phyloP scores from a whole-genome alignment of 2,113 vertebrate genomes.

The Atractosteus spatula region DNA sequence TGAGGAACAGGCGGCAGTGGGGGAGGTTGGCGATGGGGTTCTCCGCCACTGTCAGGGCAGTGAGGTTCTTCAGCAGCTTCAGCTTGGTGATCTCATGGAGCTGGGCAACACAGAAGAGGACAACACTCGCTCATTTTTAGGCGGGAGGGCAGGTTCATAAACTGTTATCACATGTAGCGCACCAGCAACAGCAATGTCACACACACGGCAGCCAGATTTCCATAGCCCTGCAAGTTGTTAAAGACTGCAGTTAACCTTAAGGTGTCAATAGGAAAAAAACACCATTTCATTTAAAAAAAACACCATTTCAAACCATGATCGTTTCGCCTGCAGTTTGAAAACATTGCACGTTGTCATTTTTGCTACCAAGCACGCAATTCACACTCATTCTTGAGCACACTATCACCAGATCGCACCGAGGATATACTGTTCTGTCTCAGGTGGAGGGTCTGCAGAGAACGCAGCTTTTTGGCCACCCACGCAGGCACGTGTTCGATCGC shows the following conservation, averaged over 20 bases:
- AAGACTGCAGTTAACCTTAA: too few species aligned
- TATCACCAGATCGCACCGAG: constrained; percentile 59
- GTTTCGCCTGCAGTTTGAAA: too few species aligned
- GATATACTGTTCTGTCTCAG: constrained; percentile 72
- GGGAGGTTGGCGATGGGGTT: constrained; percentile 73
- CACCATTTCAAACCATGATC: too few species aligned
- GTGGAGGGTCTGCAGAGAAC: constrained; percentile 66
- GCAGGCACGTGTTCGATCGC: constrained; percentile 75
- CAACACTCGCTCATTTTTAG: not conserved
- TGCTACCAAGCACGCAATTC: too few species aligned
- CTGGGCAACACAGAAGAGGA: constrained; percentile 50
- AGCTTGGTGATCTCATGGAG: constrained; percentile 77
- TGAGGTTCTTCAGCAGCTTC: constrained; percentile 76
- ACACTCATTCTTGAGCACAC: too few species aligned
- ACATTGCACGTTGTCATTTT: too few species aligned
- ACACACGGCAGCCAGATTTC: not conserved
- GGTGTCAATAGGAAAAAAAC: too few species aligned
- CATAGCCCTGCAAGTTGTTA: too few species aligned
- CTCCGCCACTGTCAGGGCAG: constrained; percentile 65
- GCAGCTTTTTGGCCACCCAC: constrained; percentile 79
- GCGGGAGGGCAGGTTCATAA: too few species aligned
- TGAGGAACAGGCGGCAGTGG: constrained; percentile 71
- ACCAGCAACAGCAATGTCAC: not conserved
- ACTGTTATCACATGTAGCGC: too few species aligned
- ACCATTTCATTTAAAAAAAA: too few species aligned